Percentiles rank a stretch among this genome's conserved stretches.
Evolutionary conservation across 2,797 vertebrate genomes (phyloP).

Genomic region (Argentina silus): DNA sequence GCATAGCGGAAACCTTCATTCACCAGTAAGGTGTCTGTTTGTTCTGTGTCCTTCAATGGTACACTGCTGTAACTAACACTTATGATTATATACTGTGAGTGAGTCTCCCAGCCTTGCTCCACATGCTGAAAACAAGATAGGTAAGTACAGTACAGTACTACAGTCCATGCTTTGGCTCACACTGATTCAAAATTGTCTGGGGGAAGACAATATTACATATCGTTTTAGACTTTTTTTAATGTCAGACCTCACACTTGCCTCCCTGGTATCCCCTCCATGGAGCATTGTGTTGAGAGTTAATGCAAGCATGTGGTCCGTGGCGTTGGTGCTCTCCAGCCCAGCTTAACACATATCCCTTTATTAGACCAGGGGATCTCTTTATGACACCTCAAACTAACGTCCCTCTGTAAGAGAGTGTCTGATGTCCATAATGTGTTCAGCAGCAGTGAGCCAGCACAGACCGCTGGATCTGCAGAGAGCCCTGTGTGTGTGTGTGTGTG

Average conservation of each 20-base stretch:
- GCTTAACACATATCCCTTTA: conserved; percentile 53
- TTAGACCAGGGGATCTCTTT: conserved; percentile 54
- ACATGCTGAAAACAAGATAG: too few relatives aligned
- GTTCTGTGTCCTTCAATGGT: too few relatives aligned
- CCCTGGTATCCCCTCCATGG: not conserved
- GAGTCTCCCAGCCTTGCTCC: too few relatives aligned
- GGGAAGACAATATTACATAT: too few relatives aligned
- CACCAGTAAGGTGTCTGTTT: too few relatives aligned
- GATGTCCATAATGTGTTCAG: conserved; percentile 51
- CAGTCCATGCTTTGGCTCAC: too few relatives aligned
- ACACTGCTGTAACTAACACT: too few relatives aligned
- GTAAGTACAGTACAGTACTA: too few relatives aligned
- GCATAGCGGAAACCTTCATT: too few relatives aligned
- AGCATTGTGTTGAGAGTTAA: not conserved
- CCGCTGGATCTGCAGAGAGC: conserved; percentile 7
- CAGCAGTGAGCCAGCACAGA: conserved; percentile 41
- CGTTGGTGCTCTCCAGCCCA: conserved; percentile 41
- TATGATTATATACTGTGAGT: too few relatives aligned
- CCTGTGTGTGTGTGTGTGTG: not conserved
- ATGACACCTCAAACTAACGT: conserved; percentile 42
- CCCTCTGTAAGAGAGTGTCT: conserved; percentile 36
- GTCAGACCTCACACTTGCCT: not conserved
- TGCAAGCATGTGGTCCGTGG: conserved; percentile 14
- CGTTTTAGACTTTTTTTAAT: not conserved
- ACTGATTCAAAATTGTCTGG: too few relatives aligned